Base-by-base conservation (phyloP, 1,140 invertebrate genomes). In the Aradophagus sp. region DNA sequence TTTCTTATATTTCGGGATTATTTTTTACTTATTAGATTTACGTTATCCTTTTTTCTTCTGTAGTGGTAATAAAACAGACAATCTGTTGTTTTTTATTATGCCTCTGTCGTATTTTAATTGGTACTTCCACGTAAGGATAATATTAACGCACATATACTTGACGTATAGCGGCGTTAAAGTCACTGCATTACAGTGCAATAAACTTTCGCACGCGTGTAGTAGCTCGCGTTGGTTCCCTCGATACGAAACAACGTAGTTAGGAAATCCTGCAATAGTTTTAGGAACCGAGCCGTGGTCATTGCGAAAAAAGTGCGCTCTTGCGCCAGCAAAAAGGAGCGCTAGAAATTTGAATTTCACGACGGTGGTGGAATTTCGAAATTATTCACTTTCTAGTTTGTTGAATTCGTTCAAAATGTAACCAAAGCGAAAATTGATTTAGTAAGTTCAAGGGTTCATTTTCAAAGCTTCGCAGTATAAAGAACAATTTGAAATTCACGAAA, bases 221-320 rank as follows among this genome's bases (percentile, higher is more conserved):
- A 63, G 59, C 67, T 59, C 39, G 55, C 68, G 39, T 62, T 66
- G 42, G 63, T 74, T 74, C 67, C 58, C 66, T 63, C 53, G 63
- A 59, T 59, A 68, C 44, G 48, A 63, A 63, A 67, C 70, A 55
- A 68, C 55, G 66, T 59, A 59, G 58, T 72, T 69, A 66, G 69
- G 73, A 75, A 75, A 72, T 69, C 35, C 39, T 65, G 59, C 55
- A 62, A 71, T 63, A 72, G 53, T 72, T 75, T 75, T 71, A 74
- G 73, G 67, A 59, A 53, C 62, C 38, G 26, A 47, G 56, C 53
- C 53, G 45, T 75, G 59, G 63, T 50, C 63, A 63, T 68, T 65
- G 42, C 61, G 61, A 55, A 65, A 65, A 63, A 38, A 53, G 19
- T 62, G 48, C 44, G 39, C 27, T 63, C 31, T 63, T 63, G 59